Conservation (phyloP, 2,888 invertebrate genomes). For the Acronicta leporina region DNA sequence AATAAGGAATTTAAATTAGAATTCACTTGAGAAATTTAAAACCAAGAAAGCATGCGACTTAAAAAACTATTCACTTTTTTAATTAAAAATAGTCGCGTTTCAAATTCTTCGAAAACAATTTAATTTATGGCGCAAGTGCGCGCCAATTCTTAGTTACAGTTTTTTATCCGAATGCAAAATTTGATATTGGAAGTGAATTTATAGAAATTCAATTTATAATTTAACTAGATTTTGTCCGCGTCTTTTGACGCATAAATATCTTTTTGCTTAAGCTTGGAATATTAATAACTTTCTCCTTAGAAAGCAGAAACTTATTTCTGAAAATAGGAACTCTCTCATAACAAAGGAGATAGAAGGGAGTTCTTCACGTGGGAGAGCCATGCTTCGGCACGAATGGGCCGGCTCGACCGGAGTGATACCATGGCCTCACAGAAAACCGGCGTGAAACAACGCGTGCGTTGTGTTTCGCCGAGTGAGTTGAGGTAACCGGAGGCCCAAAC, state of each 20-base stretch:
- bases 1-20: background rate
- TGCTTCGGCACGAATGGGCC: too few relatives aligned
- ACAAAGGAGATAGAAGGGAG: background rate
- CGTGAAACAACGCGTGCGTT: too few relatives aligned
- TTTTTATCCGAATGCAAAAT: constrained; percentile 47
- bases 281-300: background rate
- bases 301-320: background rate
- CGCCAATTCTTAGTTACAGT: constrained; percentile 13
- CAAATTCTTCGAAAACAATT: constrained; percentile 14
- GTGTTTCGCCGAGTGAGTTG: too few relatives aligned
- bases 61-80: too few relatives aligned
- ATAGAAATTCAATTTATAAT: constrained; percentile 51
- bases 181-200: constrained; percentile 53
- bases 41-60: background rate
- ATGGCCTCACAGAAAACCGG: too few relatives aligned
- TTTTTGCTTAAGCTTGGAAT: background rate
- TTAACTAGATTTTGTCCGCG: constrained; percentile 3
- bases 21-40: background rate
- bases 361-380: too few relatives aligned
- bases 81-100: too few relatives aligned
- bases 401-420: too few relatives aligned
- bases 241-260: background rate
- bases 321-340: background rate
- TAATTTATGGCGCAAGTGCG: constrained; percentile 3
- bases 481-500: too few relatives aligned